Percentiles rank a stretch among this genome's conserved stretches.
Evolutionary conservation across 2,113 vertebrate species (phyloP).

Genomic region (Columba janthina): DNA sequence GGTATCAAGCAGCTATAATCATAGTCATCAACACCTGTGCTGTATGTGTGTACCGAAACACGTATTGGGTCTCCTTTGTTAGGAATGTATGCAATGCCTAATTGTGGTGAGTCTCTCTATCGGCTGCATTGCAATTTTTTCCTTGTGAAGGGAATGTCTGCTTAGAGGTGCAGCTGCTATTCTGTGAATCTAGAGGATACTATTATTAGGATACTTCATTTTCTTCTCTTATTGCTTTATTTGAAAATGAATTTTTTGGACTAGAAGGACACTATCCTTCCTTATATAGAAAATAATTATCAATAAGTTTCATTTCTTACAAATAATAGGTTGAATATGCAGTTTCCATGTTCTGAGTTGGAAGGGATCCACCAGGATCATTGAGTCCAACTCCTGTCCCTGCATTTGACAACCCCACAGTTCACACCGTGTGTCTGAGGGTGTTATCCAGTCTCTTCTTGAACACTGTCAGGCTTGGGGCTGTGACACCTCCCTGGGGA

Average conservation of each 20-base stretch:
- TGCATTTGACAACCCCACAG: no score
- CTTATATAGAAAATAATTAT: background rate
- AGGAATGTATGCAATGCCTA: background rate
- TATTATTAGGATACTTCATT: background rate
- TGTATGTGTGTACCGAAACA: background rate
- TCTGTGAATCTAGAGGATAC: background rate
- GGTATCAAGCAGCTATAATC: conserved; percentile 20
- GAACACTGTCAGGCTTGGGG: no score
- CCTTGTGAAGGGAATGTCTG: background rate
- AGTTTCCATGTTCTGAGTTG: background rate
- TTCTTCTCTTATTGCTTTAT: background rate
- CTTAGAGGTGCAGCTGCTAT: background rate
- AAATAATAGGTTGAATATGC: background rate
- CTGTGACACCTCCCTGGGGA: no score
- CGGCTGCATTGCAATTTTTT: background rate
- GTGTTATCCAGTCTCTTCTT: no score
- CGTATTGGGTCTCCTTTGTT: background rate
- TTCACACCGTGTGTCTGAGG: no score
- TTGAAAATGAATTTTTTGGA: background rate
- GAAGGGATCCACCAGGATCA: no score
- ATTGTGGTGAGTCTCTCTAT: background rate
- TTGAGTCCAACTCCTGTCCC: no score
- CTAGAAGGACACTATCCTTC: background rate
- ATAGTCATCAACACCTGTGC: background rate
- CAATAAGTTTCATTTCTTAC: background rate